A percentile compares a stretch with the other conserved stretches of the same genome.
phyloP scores from a whole-genome alignment of 2,113 vertebrate species.

The Setophaga kirtlandii region DNA sequence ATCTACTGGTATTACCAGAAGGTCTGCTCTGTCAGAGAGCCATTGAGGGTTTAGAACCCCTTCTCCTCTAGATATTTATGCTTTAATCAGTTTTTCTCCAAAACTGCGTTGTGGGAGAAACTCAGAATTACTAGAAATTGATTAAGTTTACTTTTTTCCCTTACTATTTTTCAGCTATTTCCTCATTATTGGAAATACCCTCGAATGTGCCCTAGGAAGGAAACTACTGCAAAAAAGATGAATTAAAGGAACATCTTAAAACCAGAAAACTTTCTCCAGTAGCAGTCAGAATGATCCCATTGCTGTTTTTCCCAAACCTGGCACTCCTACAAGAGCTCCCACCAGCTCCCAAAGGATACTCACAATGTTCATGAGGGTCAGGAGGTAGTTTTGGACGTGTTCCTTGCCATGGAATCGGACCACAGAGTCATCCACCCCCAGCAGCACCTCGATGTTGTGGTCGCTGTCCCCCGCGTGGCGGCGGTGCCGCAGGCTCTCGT shows the following conservation, averaged over 20 bases:
- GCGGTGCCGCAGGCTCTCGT: slow-evolving; percentile 76
- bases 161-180: neutral
- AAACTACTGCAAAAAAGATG: neutral
- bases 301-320: neutral
- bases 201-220: neutral
- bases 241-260: neutral
- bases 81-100: neutral
- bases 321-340: neutral
- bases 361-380: slow-evolving; percentile 99
- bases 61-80: neutral
- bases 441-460: slow-evolving; percentile 96
- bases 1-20: neutral
- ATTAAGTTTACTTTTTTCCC: neutral
- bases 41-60: neutral
- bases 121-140: neutral
- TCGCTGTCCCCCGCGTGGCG: slow-evolving; percentile 83
- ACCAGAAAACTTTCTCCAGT: neutral
- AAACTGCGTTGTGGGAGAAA: neutral
- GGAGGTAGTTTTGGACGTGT: slow-evolving; percentile 98
- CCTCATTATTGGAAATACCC: neutral
- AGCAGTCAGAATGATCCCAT: neutral
- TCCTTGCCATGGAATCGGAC: slow-evolving; percentile 98
- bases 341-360: slow-evolving; percentile 57
- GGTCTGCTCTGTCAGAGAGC: neutral
- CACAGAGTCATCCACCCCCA: slow-evolving; percentile 95